Conservation (phyloP, 1,140 invertebrate species). For the Heliconius himera region DNA sequence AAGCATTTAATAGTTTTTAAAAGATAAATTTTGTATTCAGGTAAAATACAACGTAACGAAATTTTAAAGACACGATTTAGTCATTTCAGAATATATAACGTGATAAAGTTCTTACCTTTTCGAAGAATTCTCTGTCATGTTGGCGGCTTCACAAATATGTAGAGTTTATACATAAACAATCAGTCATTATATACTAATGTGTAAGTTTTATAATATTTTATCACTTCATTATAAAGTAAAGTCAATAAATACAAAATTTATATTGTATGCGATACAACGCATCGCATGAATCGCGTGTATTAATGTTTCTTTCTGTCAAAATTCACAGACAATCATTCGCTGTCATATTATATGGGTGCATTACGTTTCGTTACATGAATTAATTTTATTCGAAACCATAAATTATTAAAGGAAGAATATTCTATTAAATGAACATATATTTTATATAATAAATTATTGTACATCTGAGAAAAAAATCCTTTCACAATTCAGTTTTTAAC, state of each 20-base stretch:
- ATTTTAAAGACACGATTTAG: not conserved
- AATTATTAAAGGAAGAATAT: constrained; percentile 11
- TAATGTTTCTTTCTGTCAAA: constrained; percentile 32
- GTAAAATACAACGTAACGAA: not conserved
- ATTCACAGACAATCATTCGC: constrained; percentile 43
- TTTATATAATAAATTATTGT: not conserved
- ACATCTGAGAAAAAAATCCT: not conserved
- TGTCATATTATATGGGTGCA: constrained; percentile 40
- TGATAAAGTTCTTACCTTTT: constrained; percentile 62
- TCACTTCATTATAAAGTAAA: constrained; percentile 42
- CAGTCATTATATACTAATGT: constrained; percentile 60
- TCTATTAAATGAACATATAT: not conserved
- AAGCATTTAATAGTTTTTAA: not conserved
- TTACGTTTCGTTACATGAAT: constrained; percentile 36
- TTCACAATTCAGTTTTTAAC: not conserved
- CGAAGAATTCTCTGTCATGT: constrained; percentile 76
- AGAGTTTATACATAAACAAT: constrained; percentile 50
- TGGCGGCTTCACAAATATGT: constrained; percentile 54
- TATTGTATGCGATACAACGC: constrained; percentile 39
- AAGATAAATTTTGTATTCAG: not conserved
- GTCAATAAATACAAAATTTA: constrained; percentile 29
- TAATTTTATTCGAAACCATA: not conserved
- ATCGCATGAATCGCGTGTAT: constrained; percentile 49
- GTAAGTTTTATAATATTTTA: constrained; percentile 28
- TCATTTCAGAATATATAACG: constrained; percentile 8